Evolutionary conservation across 2,797 vertebrate species (phyloP).

Genomic region (Spheniscus humboldti): DNA sequence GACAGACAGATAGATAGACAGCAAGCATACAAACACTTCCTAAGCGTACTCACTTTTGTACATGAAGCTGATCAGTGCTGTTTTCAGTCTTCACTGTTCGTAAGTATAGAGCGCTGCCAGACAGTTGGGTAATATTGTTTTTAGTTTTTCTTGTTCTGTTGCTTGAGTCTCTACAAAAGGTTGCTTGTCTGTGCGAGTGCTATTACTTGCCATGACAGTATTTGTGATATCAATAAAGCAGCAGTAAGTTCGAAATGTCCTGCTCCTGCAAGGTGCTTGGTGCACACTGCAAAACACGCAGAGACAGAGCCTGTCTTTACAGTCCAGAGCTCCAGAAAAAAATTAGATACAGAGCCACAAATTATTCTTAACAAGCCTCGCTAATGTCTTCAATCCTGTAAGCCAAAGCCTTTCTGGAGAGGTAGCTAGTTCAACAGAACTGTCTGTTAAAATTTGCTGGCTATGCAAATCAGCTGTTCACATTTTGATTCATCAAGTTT

Average conservation of each 20-base stretch:
- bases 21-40: background rate
- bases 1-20: background rate
- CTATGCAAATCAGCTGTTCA: background rate
- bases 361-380: background rate
- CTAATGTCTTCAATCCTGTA: background rate
- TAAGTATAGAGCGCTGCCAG: background rate
- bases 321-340: background rate
- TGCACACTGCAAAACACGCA: background rate
- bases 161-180: background rate
- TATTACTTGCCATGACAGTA: conserved; percentile 10
- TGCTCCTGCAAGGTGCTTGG: background rate
- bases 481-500: background rate
- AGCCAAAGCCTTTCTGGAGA: background rate
- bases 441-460: background rate
- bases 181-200: background rate
- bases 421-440: background rate
- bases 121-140: background rate
- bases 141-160: background rate
- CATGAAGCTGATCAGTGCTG: background rate
- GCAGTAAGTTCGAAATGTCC: background rate
- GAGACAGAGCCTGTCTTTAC: background rate
- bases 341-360: background rate
- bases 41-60: background rate
- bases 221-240: background rate
- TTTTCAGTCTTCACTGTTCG: background rate